Evolutionary conservation across 2,888 invertebrate species (phyloP).

Genomic region (Pachycephus smyrnensis): DNA sequence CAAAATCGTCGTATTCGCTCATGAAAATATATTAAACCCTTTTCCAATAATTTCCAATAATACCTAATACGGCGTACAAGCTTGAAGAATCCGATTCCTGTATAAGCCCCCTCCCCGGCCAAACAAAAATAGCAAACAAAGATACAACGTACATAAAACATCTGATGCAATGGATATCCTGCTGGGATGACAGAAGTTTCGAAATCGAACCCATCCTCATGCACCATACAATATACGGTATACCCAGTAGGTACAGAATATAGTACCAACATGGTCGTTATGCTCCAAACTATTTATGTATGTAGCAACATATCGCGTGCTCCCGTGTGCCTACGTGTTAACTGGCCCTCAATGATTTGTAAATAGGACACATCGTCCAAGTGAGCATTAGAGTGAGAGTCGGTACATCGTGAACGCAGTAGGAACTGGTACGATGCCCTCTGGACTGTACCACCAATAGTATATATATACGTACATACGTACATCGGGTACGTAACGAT

Average conservation of each 20-base stretch:
- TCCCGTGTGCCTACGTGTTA: conserved; percentile 14
- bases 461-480: background rate
- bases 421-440: background rate
- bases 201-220: conserved; percentile 30
- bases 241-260: background rate
- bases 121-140: background rate
- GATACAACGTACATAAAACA: background rate
- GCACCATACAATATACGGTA: background rate
- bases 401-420: background rate
- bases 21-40: background rate
- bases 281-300: background rate
- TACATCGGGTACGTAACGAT: background rate
- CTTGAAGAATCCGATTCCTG: too few species aligned
- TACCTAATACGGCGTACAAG: background rate
- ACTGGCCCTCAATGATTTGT: conserved; percentile 22
- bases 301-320: background rate
- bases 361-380: conserved; percentile 13
- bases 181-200: conserved; percentile 31
- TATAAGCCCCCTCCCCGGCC: background rate
- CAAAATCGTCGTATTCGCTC: background rate
- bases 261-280: background rate
- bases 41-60: background rate
- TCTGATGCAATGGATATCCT: background rate
- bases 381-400: background rate
- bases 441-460: background rate